Conservation (phyloP, 2,888 invertebrate species). For the Sipunculus nudus region DNA sequence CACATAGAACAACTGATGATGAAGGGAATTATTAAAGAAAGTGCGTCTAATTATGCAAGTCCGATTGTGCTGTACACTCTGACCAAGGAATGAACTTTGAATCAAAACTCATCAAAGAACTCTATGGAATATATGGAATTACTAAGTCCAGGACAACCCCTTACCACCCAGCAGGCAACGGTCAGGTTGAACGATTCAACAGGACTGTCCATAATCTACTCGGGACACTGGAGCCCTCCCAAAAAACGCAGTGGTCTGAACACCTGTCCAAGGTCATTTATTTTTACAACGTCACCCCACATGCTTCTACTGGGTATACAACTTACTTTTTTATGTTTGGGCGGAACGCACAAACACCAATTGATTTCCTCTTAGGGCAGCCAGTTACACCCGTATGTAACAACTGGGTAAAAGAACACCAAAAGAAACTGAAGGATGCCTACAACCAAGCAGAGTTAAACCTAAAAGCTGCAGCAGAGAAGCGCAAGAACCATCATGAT, state of each 20-base stretch:
- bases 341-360: not conserved
- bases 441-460: too few relatives aligned
- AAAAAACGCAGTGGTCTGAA: slow-evolving; percentile 35
- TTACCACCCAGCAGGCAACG: slow-evolving; percentile 28
- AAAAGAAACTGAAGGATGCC: too few relatives aligned
- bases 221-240: slow-evolving; percentile 19
- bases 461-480: too few relatives aligned
- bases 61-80: too few relatives aligned
- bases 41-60: too few relatives aligned
- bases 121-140: not conserved
- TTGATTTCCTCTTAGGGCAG: slow-evolving; percentile 7
- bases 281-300: slow-evolving; percentile 11
- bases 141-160: slow-evolving; percentile 9
- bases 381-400: too few relatives aligned
- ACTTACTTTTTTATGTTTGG: slow-evolving; percentile 11
- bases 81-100: slow-evolving; percentile 13
- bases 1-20: too few relatives aligned
- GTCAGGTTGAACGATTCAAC: slow-evolving; percentile 41
- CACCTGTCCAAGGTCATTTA: slow-evolving; percentile 31
- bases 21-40: too few relatives aligned
- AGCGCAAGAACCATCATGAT: too few relatives aligned
- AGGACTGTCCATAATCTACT: slow-evolving; percentile 35
- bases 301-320: slow-evolving; percentile 4
- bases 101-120: not conserved
- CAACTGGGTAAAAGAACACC: too few relatives aligned